phyloP scores from a whole-genome alignment of 2,797 vertebrate genomes.

The Epinephelus malabaricus region DNA sequence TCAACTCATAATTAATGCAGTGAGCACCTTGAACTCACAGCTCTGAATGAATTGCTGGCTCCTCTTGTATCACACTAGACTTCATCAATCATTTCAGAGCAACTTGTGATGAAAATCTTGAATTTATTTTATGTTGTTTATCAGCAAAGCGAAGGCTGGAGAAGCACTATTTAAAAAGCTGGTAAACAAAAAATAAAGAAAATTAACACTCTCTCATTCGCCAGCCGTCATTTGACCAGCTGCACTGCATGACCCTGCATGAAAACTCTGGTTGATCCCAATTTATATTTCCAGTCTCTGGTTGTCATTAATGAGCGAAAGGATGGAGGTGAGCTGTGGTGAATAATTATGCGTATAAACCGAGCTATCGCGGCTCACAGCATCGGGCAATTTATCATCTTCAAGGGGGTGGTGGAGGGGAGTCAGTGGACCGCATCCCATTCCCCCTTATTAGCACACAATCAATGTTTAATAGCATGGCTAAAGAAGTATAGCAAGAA shows the following conservation, averaged over 20 bases:
- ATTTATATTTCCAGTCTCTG: slow-evolving; percentile 23
- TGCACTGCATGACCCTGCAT: background rate
- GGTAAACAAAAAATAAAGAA: background rate
- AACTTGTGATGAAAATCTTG: slow-evolving; percentile 16
- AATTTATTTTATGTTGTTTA: slow-evolving; percentile 32
- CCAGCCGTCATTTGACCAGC: slow-evolving; percentile 14
- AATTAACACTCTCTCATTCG: background rate
- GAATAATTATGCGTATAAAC: slow-evolving; percentile 52
- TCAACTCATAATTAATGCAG: slow-evolving; percentile 11
- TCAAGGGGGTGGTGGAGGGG: background rate
- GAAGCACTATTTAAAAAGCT: background rate
- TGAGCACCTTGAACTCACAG: slow-evolving; percentile 24
- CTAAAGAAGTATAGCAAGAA: slow-evolving; percentile 13
- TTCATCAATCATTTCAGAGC: slow-evolving; percentile 36
- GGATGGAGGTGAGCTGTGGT: slow-evolving; percentile 38
- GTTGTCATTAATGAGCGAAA: slow-evolving; percentile 20
- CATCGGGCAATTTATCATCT: slow-evolving; percentile 59
- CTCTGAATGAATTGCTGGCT: background rate
- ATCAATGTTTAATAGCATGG: slow-evolving; percentile 50
- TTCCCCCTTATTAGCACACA: slow-evolving; percentile 44
- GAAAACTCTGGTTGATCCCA: slow-evolving; percentile 22
- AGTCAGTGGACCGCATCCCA: slow-evolving; percentile 30
- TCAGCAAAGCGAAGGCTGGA: background rate
- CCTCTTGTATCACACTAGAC: background rate
- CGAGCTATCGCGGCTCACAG: slow-evolving; percentile 26